Conservation (phyloP, 2,888 invertebrate genomes). For the Schizotus pectinicornis region DNA sequence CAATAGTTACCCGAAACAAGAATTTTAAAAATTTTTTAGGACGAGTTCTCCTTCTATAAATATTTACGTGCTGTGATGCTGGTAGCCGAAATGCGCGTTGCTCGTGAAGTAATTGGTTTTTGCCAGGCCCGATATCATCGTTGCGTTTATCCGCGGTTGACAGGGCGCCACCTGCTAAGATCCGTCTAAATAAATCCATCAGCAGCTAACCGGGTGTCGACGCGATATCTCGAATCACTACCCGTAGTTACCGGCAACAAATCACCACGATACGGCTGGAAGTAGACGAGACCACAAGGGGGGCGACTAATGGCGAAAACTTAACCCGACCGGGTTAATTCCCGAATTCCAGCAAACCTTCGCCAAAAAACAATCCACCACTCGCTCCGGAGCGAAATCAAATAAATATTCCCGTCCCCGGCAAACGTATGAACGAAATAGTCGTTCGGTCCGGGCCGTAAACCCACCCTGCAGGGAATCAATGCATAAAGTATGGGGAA, state of each 20-base stretch:
- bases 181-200: constrained; percentile 33
- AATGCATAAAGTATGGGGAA: constrained; percentile 42
- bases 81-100: background rate
- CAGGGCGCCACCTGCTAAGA: constrained; percentile 27
- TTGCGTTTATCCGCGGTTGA: background rate
- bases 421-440: constrained; percentile 19
- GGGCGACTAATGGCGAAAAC: constrained; percentile 13
- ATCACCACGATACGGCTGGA: constrained; percentile 23
- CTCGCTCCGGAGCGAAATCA: background rate
- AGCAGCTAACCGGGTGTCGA: constrained; percentile 26
- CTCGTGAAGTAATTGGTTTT: constrained; percentile 17
- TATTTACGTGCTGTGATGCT: too few relatives aligned
- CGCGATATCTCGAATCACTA: constrained; percentile 27
- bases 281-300: constrained; percentile 23
- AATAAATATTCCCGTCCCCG: constrained; percentile 25
- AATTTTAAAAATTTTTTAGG: too few relatives aligned
- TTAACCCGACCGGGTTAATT: background rate
- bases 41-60: too few relatives aligned
- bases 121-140: constrained; percentile 20
- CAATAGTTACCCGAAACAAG: too few relatives aligned
- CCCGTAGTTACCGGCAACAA: constrained; percentile 25
- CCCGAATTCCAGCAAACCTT: background rate
- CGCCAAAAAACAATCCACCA: constrained; percentile 6
- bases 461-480: constrained; percentile 36
- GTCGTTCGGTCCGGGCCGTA: constrained; percentile 30